Percentiles rank a stretch among this genome's conserved stretches.
These are phyloP conservation scores for Chlorops oryzae DNA, from an alignment of 1,140 invertebrate species.

Conservation along the genomic window DNA sequence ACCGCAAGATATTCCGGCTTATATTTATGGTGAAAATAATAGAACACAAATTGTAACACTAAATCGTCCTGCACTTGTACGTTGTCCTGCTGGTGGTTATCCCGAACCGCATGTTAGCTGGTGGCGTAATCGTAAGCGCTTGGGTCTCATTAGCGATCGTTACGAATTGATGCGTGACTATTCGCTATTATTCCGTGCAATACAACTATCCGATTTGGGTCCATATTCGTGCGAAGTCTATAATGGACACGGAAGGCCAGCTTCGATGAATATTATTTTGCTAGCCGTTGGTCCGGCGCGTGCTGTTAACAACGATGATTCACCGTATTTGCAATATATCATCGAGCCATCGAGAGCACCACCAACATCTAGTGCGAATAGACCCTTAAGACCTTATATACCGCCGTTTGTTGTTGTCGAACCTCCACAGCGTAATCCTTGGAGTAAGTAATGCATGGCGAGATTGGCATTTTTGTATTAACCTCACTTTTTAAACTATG, in stretches of 20 bases:
- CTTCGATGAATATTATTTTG: slow-evolving; percentile 66
- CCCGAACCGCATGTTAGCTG: slow-evolving; percentile 76
- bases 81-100: slow-evolving; percentile 77
- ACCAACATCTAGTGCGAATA: slow-evolving; percentile 48
- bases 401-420: slow-evolving; percentile 15
- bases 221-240: slow-evolving; percentile 83
- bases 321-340: slow-evolving; percentile 53
- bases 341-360: slow-evolving; percentile 49
- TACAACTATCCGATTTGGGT: slow-evolving; percentile 66
- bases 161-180: slow-evolving; percentile 71
- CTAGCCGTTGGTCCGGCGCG: slow-evolving; percentile 61
- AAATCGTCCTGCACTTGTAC: slow-evolving; percentile 61
- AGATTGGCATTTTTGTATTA: not conserved
- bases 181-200: slow-evolving; percentile 64
- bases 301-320: slow-evolving; percentile 49
- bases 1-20: slow-evolving; percentile 49
- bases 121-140: slow-evolving; percentile 71
- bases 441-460: slow-evolving; percentile 11
- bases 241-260: slow-evolving; percentile 71
- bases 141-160: slow-evolving; percentile 62
- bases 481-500: too few species aligned
- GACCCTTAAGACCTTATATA: slow-evolving; percentile 37
- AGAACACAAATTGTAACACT: slow-evolving; percentile 61
- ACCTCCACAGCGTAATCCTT: not conserved
- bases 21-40: slow-evolving; percentile 54